Evolutionary conservation across 2,797 vertebrate species (phyloP), one percentile per base, ranked within the genome.

Genomic region (Rhabdomys pumilio): DNA sequence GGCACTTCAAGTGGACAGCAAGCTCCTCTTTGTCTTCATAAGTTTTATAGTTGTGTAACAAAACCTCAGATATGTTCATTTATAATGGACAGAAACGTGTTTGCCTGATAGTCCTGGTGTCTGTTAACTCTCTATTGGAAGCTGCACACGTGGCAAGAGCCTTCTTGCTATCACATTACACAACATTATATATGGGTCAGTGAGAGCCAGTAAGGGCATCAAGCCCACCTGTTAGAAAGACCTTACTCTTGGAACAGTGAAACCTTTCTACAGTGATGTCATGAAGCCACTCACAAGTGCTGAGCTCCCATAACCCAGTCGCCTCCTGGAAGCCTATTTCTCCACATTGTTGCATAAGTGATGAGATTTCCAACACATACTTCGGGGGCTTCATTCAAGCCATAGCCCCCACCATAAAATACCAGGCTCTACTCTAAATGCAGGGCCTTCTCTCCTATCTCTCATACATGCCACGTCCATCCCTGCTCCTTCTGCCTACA

Each of bases 281-380:
- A 26, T 26, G 24, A 19, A 61, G n/a, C 55, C 44, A 50, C 19
- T 63, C 41, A 22, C 19, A n/a, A 63, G 19, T 31, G 73, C 47
- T 67, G 29, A 26, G 29, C 9, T 34, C 12, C 85, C 20, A 55
- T 34, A 31, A 55, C 47, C 59, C 1, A 55, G 6, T 6, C 10
- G 38, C 26, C 17, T 73, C 65, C 57, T 22, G 5, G 41, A 88
- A 44, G 63, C 38, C 55, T 38, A 41, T 20, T 47, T 88, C 55
- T 75, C 44, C n/a, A 63, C 34, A 12, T 31, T 19, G 22, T 6
- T n/a, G 2, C 8, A n/a, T 11, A 72, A 20, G 31, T 0, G 0
- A 84, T 38, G 2, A 31, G 65, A 55, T 63, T 89, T 81, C 63
- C 41, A 81, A 73, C 17, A 31, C 50, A 59, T 38, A 72, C 14